Percentiles rank a stretch among this genome's conserved stretches.
phyloP scores from a whole-genome alignment of 1,140 invertebrate genomes.

The Gonioctena quinquepunctata region DNA sequence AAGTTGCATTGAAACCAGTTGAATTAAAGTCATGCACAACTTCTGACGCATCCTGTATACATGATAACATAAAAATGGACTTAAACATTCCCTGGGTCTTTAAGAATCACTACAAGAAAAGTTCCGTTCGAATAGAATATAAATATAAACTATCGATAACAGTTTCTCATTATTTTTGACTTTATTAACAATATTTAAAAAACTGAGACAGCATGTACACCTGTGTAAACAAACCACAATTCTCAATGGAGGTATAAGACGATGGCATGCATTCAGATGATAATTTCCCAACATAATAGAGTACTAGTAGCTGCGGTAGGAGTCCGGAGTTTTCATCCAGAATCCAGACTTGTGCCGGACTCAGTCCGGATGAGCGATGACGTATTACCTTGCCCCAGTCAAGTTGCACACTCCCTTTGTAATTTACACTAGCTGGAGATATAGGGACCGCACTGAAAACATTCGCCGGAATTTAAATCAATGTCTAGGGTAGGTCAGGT shows the following conservation, averaged over 20 bases:
- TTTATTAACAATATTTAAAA: too few relatives aligned
- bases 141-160: too few relatives aligned
- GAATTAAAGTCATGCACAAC: too few relatives aligned
- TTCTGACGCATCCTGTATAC: too few relatives aligned
- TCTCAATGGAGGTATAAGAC: neutral
- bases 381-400: slow-evolving; percentile 37
- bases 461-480: neutral
- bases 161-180: too few relatives aligned
- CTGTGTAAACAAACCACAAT: neutral
- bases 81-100: too few relatives aligned
- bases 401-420: slow-evolving; percentile 1
- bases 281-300: neutral
- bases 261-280: neutral
- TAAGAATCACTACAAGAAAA: too few relatives aligned
- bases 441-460: neutral
- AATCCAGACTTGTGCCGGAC: slow-evolving; percentile 35
- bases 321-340: slow-evolving; percentile 23
- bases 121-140: too few relatives aligned
- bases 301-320: too few relatives aligned
- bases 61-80: too few relatives aligned
- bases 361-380: slow-evolving; percentile 46
- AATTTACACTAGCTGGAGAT: neutral
- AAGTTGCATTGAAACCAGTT: too few relatives aligned
- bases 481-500: slow-evolving; percentile 6
- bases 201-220: too few relatives aligned